Conservation (phyloP, 2,113 vertebrate species). For the Megaptera novaeangliae region DNA sequence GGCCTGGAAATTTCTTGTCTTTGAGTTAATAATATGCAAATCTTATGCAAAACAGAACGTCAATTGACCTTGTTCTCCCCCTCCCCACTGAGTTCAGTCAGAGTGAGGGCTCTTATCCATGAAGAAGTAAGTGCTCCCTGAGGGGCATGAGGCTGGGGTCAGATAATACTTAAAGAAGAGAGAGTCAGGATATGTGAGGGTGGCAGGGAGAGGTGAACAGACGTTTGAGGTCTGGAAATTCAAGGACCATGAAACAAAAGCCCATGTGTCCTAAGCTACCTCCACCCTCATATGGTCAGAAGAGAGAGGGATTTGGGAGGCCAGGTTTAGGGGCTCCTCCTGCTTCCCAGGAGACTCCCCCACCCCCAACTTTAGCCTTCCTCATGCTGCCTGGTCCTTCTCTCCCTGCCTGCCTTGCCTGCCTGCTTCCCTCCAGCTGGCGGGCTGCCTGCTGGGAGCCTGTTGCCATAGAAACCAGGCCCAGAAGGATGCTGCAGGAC, state of each 20-base stretch:
- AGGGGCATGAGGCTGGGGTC: background rate
- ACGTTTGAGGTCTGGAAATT: conserved; percentile 31
- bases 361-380: conserved; percentile 49
- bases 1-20: conserved; percentile 63
- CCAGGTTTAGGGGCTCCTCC: background rate
- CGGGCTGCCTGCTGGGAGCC: conserved; percentile 75
- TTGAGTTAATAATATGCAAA: conserved; percentile 67
- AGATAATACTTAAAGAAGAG: background rate
- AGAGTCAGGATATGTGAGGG: background rate
- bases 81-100: background rate
- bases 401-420: conserved; percentile 60
- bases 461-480: conserved; percentile 81
- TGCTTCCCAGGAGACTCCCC: conserved; percentile 6
- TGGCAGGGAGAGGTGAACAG: background rate
- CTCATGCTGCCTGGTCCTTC: conserved; percentile 55
- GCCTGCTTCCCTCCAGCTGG: conserved; percentile 67
- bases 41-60: conserved; percentile 59
- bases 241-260: conserved; percentile 5
- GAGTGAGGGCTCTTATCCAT: background rate
- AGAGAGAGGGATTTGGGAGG: background rate
- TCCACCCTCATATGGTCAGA: background rate
- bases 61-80: conserved; percentile 32
- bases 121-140: background rate
- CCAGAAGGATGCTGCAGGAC: conserved; percentile 78
- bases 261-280: background rate